Conservation (phyloP, 1,140 invertebrate species). For the Macrotrachela quadricornifera region DNA sequence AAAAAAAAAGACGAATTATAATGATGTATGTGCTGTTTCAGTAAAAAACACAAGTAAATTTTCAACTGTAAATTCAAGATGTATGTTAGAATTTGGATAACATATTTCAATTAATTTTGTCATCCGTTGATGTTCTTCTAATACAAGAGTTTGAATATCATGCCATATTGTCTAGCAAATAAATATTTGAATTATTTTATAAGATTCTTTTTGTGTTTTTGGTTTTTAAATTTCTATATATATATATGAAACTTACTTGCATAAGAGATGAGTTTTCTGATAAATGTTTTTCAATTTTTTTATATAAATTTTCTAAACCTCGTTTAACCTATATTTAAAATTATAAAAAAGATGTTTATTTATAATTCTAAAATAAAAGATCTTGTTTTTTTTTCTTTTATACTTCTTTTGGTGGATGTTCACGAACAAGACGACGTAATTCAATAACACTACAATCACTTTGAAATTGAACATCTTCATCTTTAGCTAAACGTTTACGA, state of each 20-base stretch:
- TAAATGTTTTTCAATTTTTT: constrained; percentile 87
- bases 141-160: constrained; percentile 97
- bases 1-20: constrained; percentile 8
- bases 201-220: too few species aligned
- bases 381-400: too few species aligned
- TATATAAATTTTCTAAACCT: constrained; percentile 76
- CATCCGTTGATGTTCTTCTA: constrained; percentile 79
- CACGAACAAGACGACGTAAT: constrained; percentile 72
- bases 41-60: constrained; percentile 90
- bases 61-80: constrained; percentile 79
- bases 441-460: constrained; percentile 91
- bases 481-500: constrained; percentile 72
- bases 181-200: too few species aligned
- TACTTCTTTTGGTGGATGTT: constrained; percentile 72
- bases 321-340: constrained; percentile 49
- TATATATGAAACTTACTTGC: constrained; percentile 39
- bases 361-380: not conserved
- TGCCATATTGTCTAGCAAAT: constrained; percentile 69
- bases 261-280: constrained; percentile 79
- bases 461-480: constrained; percentile 91
- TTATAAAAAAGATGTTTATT: not conserved
- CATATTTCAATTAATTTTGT: constrained; percentile 79
- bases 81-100: constrained; percentile 83
- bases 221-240: too few species aligned
- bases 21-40: constrained; percentile 88